phyloP scores from a whole-genome alignment of 2,888 invertebrate species.

The Sceliomorpha sp. region DNA sequence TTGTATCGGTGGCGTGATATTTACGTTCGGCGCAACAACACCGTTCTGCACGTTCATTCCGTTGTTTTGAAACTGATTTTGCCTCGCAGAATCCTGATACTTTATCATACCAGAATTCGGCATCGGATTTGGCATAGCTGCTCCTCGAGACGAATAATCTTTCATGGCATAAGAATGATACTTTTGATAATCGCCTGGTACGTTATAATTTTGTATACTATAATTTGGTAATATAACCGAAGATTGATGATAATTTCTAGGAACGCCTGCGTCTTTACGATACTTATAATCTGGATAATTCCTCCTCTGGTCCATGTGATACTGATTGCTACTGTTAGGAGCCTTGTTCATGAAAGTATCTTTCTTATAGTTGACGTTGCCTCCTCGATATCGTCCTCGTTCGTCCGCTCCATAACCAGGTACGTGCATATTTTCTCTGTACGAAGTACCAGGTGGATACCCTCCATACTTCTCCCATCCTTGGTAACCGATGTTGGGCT shows the following conservation, averaged over 20 bases:
- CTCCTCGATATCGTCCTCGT: constrained; percentile 63
- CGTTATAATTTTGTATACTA: constrained; percentile 70
- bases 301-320: constrained; percentile 58
- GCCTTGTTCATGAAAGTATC: constrained; percentile 66
- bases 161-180: constrained; percentile 68
- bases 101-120: constrained; percentile 61
- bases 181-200: constrained; percentile 69
- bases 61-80: constrained; percentile 63
- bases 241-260: constrained; percentile 63
- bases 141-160: constrained; percentile 61
- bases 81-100: constrained; percentile 63
- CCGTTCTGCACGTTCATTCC: constrained; percentile 61
- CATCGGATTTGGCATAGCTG: constrained; percentile 30
- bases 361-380: constrained; percentile 66
- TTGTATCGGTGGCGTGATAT: constrained; percentile 57
- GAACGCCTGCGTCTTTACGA: constrained; percentile 62
- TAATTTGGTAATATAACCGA: constrained; percentile 69
- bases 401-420: constrained; percentile 65
- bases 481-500: constrained; percentile 66
- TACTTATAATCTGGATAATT: constrained; percentile 68
- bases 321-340: constrained; percentile 38
- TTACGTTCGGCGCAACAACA: constrained; percentile 56
- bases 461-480: constrained; percentile 71
- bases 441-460: constrained; percentile 65
- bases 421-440: constrained; percentile 68